Evolutionary conservation across 2,113 vertebrate species (phyloP).

Genomic region (Marmota flaviventris): DNA sequence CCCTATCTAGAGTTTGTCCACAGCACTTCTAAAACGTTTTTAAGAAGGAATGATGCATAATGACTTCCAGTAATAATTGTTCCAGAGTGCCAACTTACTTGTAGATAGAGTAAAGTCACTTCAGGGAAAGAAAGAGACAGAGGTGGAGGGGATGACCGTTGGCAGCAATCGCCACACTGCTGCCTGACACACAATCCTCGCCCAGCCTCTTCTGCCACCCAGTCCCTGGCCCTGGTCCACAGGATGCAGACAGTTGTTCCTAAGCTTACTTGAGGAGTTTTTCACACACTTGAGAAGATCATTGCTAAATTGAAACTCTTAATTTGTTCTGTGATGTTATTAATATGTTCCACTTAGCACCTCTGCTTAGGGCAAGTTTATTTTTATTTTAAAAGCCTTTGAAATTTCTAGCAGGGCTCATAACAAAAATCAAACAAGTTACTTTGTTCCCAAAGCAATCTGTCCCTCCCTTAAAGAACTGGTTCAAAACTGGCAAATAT

Average conservation of each 20-base stretch:
- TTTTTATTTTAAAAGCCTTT: background rate
- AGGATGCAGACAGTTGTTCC: no score
- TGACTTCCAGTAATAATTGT: background rate
- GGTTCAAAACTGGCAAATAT: background rate
- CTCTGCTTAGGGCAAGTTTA: background rate
- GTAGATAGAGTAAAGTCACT: background rate
- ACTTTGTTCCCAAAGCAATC: background rate
- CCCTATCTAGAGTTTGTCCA: no score
- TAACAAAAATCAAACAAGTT: background rate
- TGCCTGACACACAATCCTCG: accelerated
- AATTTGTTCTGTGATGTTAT: background rate
- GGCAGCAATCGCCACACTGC: background rate
- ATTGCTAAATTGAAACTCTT: background rate
- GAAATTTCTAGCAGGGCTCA: background rate
- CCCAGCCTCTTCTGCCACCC: background rate
- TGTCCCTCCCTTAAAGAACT: background rate
- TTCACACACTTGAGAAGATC: background rate
- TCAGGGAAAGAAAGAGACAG: background rate
- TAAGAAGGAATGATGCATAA: background rate
- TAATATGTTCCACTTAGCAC: background rate
- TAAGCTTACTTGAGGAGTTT: background rate
- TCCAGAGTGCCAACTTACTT: background rate
- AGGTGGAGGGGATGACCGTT: no score
- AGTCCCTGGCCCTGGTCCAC: no score
- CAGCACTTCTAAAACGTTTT: background rate